Conservation (phyloP, 2,113 vertebrate genomes). For the Balaeniceps rex region DNA sequence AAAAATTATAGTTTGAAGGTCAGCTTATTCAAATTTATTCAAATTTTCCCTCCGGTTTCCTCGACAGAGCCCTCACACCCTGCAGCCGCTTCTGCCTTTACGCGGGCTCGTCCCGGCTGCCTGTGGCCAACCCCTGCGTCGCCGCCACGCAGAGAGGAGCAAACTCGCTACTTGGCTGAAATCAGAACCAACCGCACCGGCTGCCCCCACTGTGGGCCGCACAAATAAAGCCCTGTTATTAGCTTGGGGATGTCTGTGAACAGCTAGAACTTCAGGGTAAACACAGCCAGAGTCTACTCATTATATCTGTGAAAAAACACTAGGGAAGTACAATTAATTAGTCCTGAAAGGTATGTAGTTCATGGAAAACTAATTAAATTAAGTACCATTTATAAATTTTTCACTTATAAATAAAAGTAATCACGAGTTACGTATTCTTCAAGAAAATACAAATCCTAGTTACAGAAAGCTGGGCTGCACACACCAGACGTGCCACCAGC, state of each 20-base stretch:
- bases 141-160: neutral
- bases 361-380: neutral
- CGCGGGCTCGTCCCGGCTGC: neutral
- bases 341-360: neutral
- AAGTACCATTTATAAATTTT: neutral
- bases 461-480: neutral
- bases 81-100: neutral
- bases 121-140: neutral
- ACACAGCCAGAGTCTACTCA: neutral
- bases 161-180: neutral
- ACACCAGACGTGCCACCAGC: neutral
- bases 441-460: neutral
- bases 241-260: neutral
- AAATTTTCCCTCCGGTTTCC: neutral
- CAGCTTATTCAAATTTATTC: neutral
- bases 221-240: neutral
- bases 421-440: neutral
- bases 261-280: neutral
- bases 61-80: neutral
- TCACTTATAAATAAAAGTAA: neutral
- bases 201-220: neutral
- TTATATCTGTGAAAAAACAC: neutral
- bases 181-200: accelerated
- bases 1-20: neutral
- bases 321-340: neutral